These are phyloP conservation scores for Ptychodera flava DNA, from an alignment of 35 echinoderm and acorn worm species.

Conservation along the genomic window DNA sequence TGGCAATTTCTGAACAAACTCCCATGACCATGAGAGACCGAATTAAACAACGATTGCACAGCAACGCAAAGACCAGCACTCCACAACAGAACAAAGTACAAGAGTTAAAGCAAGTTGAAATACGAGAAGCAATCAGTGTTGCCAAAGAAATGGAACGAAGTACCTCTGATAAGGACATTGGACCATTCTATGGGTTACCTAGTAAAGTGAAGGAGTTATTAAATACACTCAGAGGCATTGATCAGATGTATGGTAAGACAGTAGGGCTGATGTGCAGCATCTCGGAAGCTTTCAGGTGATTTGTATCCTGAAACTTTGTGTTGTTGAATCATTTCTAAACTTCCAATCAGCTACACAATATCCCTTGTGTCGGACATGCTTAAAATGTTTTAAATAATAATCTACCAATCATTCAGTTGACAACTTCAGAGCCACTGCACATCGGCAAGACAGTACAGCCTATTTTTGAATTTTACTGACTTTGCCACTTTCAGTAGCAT, in stretches of 20 bases:
- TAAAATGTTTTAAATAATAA: no score
- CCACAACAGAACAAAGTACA: slow-evolving; percentile 8
- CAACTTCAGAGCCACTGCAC: no score
- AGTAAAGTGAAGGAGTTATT: slow-evolving; percentile 65
- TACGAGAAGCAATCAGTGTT: slow-evolving; percentile 52
- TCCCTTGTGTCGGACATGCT: no score
- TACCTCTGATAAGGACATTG: slow-evolving; percentile 52
- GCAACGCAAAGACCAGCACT: slow-evolving; percentile 51
- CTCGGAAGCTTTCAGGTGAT: no score
- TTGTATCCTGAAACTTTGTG: no score
- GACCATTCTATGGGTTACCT: slow-evolving; percentile 87
- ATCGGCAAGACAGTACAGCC: no score
- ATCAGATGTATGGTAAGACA: slow-evolving; percentile 69
- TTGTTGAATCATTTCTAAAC: no score
- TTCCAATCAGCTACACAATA: no score
- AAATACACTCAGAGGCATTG: slow-evolving; percentile 58
- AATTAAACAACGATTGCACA: slow-evolving; percentile 58
- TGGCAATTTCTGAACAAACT: neutral
- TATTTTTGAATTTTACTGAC: no score
- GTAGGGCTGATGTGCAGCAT: no score
- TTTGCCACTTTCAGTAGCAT: no score
- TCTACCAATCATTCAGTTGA: no score
- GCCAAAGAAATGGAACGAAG: slow-evolving; percentile 8
- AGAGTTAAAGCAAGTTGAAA: slow-evolving; percentile 13
- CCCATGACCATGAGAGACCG: slow-evolving; percentile 16